Evolutionary conservation across 2,113 vertebrate species (phyloP), one percentile per base, ranked within the genome.

Genomic region (Fukomys damarensis): DNA sequence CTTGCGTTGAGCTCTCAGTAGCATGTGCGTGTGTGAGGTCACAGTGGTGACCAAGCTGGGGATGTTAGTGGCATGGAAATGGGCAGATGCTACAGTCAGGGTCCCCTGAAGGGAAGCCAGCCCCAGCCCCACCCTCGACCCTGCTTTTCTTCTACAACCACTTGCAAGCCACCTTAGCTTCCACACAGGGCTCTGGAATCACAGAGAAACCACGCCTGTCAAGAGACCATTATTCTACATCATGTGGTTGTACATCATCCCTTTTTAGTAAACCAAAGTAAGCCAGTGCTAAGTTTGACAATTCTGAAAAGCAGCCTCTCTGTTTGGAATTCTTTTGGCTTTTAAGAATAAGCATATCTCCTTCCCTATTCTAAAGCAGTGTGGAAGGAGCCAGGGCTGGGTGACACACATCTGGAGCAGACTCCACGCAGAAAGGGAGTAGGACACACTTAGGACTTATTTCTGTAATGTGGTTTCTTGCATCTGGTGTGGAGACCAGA

Each of bases 401-500:
- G 70, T 43, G 88, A 93, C 77, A 70, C 46, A 95, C 94, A 97
- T 97, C 92, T 98, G 97, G 96, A 94, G 38, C 72, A 83, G 81
- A 93, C 56, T 84, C 82, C 0, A 0, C 95, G 72, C 91, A 93
- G 95, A 95, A 95, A 96, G 94, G 95, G 96, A 96, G 96, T 96
- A 92, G 91, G 96, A 94, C 58, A 30, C 46, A 32, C 28, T 97
- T 87, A 61, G 96, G 88, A 74, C 90, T 74, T 95, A 83, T 86
- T 97, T 95, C 97, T 97, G 49, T 98, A 92, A 97, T 97, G 96
- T 97, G 91, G 97, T 97, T 95, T 94, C 77, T 92, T 94, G 90
- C 97, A 97, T 97, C 96, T 98, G 97, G 96, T 97, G 80, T 63
- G 95, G 95, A 97, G 95, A 95, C 80, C 92, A 96, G 85, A 95